phyloP scores from a whole-genome alignment of 2,888 invertebrate genomes.

The Hoplodrina blanda region DNA sequence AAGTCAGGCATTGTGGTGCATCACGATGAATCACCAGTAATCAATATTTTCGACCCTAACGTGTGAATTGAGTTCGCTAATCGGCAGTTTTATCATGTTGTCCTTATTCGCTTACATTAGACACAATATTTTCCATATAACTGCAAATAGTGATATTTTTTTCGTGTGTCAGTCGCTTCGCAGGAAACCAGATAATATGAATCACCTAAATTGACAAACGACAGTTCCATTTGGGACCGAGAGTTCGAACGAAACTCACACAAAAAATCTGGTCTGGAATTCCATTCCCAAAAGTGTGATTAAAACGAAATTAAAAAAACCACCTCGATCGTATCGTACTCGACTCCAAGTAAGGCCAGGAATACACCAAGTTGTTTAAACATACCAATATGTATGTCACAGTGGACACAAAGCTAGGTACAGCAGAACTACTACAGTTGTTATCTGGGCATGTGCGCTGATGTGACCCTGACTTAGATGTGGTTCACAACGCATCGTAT shows the following conservation, averaged over 20 bases:
- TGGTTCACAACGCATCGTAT: conserved; percentile 47
- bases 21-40: conserved; percentile 39
- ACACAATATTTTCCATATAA: conserved; percentile 11
- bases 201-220: conserved; percentile 13
- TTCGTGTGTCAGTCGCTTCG: conserved; percentile 7
- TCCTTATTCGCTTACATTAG: conserved; percentile 20
- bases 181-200: conserved; percentile 28
- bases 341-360: conserved; percentile 14
- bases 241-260: conserved; percentile 1
- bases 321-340: background rate
- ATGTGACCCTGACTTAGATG: conserved; percentile 71
- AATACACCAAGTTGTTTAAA: conserved; percentile 23
- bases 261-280: conserved; percentile 28
- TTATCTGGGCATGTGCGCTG: conserved; percentile 67
- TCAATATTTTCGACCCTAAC: conserved; percentile 35
- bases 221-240: conserved; percentile 17
- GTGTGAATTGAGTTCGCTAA: conserved; percentile 35
- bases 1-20: conserved; percentile 42
- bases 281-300: conserved; percentile 42
- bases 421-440: conserved; percentile 38
- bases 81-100: conserved; percentile 22
- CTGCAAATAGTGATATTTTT: conserved; percentile 23
- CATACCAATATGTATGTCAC: conserved; percentile 21
- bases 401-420: conserved; percentile 46
- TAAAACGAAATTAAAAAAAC: conserved; percentile 24